Evolutionary conservation across 2,113 vertebrate genomes (phyloP).

Genomic region (Peromyscus californicus): DNA sequence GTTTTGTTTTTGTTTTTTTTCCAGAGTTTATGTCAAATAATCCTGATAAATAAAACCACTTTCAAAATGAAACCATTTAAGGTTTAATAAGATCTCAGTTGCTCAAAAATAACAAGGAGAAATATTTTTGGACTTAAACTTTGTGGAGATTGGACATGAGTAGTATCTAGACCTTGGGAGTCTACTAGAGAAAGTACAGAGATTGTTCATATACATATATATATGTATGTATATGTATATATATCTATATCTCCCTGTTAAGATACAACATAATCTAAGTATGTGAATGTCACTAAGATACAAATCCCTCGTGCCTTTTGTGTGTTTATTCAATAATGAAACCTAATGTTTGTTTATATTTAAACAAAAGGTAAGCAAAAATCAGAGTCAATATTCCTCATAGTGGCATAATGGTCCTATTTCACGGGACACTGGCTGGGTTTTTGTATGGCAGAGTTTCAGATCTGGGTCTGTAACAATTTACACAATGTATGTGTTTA

Average conservation of each 20-base stretch:
- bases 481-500: not conserved
- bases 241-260: not conserved
- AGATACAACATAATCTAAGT: not conserved
- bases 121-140: not conserved
- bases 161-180: not conserved
- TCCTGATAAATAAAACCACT: conserved; percentile 33
- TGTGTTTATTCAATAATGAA: not conserved
- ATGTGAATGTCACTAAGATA: not conserved
- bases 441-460: not conserved
- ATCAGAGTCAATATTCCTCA: not conserved
- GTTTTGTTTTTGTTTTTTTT: conserved; percentile 10
- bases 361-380: not conserved
- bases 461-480: not conserved
- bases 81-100: not conserved
- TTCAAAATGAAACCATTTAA: conserved; percentile 2
- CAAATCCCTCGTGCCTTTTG: not conserved
- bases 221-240: too few species aligned
- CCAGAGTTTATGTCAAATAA: conserved; percentile 9
- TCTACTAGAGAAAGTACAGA: not conserved
- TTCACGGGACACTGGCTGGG: not conserved
- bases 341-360: not conserved
- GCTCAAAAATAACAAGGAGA: not conserved
- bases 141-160: not conserved
- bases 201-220: too few species aligned
- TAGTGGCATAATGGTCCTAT: not conserved